A percentile compares a stretch with the other conserved stretches of the same genome.
Evolutionary conservation across 2,113 vertebrate species (phyloP).

Genomic region (Petromus typicus): DNA sequence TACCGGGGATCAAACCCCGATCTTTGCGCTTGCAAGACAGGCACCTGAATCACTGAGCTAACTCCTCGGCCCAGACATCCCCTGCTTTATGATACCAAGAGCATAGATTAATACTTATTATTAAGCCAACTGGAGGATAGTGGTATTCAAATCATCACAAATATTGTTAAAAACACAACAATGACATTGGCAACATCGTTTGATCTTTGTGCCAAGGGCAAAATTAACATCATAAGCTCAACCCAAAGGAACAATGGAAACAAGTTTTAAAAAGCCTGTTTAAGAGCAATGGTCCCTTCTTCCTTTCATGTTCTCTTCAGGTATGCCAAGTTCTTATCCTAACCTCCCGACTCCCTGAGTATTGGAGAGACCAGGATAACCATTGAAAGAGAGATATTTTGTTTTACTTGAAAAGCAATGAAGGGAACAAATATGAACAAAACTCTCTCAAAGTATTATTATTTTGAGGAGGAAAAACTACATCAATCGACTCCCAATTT

Average conservation of each 20-base stretch:
- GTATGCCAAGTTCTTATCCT: slow-evolving; percentile 65
- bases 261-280: slow-evolving; percentile 83
- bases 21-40: too few species aligned
- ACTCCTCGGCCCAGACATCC: too few species aligned
- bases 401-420: slow-evolving; percentile 34
- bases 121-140: slow-evolving; percentile 85
- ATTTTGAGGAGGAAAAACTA: slow-evolving; percentile 34
- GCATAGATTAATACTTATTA: slow-evolving; percentile 84
- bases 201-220: slow-evolving; percentile 87
- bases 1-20: too few species aligned
- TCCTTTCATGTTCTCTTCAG: slow-evolving; percentile 64
- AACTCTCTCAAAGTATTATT: background rate
- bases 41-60: too few species aligned
- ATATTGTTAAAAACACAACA: slow-evolving; percentile 88
- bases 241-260: slow-evolving; percentile 81
- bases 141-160: slow-evolving; percentile 85
- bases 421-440: background rate
- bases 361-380: background rate
- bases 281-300: slow-evolving; percentile 74
- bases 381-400: slow-evolving; percentile 35
- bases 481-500: background rate
- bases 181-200: slow-evolving; percentile 87
- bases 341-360: background rate
- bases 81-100: slow-evolving; percentile 81
- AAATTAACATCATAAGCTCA: slow-evolving; percentile 88